Percentiles rank a stretch among this genome's conserved stretches.
Conservation (phyloP, 2,888 invertebrate species). For the Yponomeuta plumbellus region DNA sequence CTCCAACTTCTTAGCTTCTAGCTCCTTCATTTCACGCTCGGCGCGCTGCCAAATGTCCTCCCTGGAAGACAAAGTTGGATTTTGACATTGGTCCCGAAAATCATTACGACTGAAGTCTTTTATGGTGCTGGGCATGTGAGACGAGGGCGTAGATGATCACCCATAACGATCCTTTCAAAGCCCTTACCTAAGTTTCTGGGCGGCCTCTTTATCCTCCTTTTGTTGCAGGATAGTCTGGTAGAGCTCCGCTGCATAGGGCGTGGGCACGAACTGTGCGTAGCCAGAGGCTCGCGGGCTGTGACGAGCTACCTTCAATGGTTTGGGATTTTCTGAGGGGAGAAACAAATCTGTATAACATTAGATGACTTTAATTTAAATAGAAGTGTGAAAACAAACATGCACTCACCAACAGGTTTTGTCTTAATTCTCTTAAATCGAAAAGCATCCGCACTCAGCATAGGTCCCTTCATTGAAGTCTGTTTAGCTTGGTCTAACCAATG, state of each 20-base stretch:
- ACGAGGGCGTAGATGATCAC: no score
- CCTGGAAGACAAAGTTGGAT: background rate
- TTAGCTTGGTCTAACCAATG: background rate
- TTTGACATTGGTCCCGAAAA: background rate
- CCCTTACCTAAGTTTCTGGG: background rate
- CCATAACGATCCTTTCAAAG: no score
- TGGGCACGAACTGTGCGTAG: background rate
- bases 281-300: background rate
- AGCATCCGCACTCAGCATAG: background rate
- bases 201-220: background rate
- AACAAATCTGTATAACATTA: no score
- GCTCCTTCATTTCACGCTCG: conserved; percentile 40
- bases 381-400: no score
- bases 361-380: no score
- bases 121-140: background rate
- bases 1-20: conserved; percentile 29
- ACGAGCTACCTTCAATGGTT: background rate
- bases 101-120: background rate
- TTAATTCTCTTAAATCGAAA: background rate
- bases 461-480: background rate
- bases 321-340: background rate
- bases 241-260: background rate
- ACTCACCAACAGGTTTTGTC: background rate
- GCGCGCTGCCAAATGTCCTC: conserved; percentile 42
- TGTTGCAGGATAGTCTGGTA: background rate